phyloP scores from a whole-genome alignment of 2,888 invertebrate genomes.

The Agonopterix heracliana region DNA sequence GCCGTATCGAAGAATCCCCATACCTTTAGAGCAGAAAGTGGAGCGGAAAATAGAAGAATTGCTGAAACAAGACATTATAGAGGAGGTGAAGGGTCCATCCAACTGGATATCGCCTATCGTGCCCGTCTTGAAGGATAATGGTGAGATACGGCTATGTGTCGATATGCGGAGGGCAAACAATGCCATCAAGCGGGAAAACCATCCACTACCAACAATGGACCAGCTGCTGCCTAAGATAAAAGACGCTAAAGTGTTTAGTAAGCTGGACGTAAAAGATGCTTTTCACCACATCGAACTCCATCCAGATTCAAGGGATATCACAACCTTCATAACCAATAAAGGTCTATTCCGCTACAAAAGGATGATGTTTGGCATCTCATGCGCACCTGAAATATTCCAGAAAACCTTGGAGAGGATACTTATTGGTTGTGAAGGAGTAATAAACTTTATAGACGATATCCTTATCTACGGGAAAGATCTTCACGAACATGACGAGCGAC shows the following conservation, averaged over 20 bases:
- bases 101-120: conserved; percentile 14
- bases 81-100: conserved; percentile 12
- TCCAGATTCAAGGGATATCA: neutral
- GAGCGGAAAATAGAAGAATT: conserved; percentile 13
- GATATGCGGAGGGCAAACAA: conserved; percentile 8
- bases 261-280: neutral
- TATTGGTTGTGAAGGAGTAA: conserved; percentile 8
- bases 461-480: conserved; percentile 2
- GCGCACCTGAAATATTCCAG: conserved; percentile 23
- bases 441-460: conserved; percentile 13
- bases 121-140: conserved; percentile 2
- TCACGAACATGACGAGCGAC: conserved; percentile 5
- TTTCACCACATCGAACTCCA: neutral
- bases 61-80: conserved; percentile 14
- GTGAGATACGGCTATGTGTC: conserved; percentile 10
- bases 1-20: conserved; percentile 14
- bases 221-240: conserved; percentile 8
- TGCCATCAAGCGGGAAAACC: conserved; percentile 18
- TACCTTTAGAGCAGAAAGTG: conserved; percentile 16
- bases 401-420: conserved; percentile 13
- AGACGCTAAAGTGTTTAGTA: neutral
- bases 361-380: conserved; percentile 10
- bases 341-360: conserved; percentile 39
- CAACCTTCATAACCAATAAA: conserved; percentile 6
- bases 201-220: conserved; percentile 25